Conservation (phyloP, 2,797 vertebrate genomes). For the Phrynocephalus vlangalii region DNA sequence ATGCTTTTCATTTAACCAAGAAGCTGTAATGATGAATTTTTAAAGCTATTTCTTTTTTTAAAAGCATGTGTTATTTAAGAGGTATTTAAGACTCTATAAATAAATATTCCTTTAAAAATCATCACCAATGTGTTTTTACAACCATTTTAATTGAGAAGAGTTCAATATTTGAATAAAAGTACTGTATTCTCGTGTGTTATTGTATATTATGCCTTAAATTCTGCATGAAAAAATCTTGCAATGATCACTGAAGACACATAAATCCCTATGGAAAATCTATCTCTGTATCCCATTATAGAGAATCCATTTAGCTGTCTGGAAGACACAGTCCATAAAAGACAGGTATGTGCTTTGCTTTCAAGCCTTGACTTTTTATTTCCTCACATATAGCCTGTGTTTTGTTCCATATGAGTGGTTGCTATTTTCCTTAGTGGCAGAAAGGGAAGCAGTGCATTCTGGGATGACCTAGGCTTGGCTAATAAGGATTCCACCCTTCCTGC, state of each 20-base stretch:
- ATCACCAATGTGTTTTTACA: conserved; percentile 66
- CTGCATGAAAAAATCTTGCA: conserved; percentile 6
- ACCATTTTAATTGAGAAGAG: conserved; percentile 20
- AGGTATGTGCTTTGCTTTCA: background rate
- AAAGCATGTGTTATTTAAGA: conserved; percentile 44
- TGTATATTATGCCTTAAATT: background rate
- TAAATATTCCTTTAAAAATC: conserved; percentile 76
- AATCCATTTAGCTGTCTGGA: background rate
- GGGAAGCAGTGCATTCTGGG: background rate
- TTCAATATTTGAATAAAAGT: conserved; percentile 11
- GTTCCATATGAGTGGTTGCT: background rate
- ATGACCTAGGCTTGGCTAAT: too few relatives aligned
- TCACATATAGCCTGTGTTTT: background rate
- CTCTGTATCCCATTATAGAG: background rate
- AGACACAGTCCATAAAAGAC: background rate
- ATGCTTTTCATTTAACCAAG: conserved; percentile 73
- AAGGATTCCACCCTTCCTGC: too few relatives aligned
- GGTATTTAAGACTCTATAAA: conserved; percentile 77
- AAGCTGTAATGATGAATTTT: conserved; percentile 76
- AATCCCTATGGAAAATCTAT: background rate
- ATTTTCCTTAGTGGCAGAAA: background rate
- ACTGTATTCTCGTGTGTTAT: background rate
- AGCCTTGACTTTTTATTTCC: background rate
- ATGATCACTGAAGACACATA: background rate
- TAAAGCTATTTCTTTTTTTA: conserved; percentile 75